Percentiles rank a stretch among this genome's conserved stretches.
These are phyloP conservation scores for Lithophane semibrunnea DNA, from an alignment of 2,888 invertebrate genomes.

Conservation along the genomic window DNA sequence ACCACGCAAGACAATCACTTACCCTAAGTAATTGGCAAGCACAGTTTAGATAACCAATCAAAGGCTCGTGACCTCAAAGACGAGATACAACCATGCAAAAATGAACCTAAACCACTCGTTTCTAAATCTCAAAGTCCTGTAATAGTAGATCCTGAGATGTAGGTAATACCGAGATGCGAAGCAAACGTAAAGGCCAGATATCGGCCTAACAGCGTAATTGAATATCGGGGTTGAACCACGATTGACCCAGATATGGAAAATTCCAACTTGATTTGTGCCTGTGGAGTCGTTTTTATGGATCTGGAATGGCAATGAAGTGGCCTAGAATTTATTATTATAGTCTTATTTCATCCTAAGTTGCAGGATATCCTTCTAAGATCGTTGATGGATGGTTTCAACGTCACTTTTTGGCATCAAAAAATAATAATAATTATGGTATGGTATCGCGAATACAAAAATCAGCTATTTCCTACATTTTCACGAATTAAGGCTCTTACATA, in stretches of 20 bases:
- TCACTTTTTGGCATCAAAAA: neutral
- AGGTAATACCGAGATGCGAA: constrained; percentile 83
- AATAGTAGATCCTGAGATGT: constrained; percentile 67
- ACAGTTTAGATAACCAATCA: constrained; percentile 85
- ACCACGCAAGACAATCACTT: constrained; percentile 86
- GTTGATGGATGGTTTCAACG: neutral
- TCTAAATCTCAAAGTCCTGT: constrained; percentile 63
- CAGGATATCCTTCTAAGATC: neutral
- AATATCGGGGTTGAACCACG: constrained; percentile 76
- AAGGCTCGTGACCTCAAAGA: constrained; percentile 79
- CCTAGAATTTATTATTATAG: constrained; percentile 42
- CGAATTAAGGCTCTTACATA: too few relatives aligned
- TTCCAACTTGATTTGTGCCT: constrained; percentile 71
- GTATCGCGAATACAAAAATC: too few relatives aligned
- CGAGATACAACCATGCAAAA: constrained; percentile 54
- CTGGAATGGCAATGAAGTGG: constrained; percentile 44
- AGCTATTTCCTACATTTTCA: too few relatives aligned
- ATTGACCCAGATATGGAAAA: constrained; percentile 73
- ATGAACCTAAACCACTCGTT: constrained; percentile 51
- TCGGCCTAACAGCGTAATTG: constrained; percentile 84
- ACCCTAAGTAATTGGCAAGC: constrained; percentile 87
- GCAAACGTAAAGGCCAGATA: constrained; percentile 80
- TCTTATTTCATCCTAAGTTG: constrained; percentile 27
- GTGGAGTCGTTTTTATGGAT: constrained; percentile 57
- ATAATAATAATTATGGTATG: too few relatives aligned